Conservation (phyloP, 2,888 invertebrate species). For the Watsonalla binaria region DNA sequence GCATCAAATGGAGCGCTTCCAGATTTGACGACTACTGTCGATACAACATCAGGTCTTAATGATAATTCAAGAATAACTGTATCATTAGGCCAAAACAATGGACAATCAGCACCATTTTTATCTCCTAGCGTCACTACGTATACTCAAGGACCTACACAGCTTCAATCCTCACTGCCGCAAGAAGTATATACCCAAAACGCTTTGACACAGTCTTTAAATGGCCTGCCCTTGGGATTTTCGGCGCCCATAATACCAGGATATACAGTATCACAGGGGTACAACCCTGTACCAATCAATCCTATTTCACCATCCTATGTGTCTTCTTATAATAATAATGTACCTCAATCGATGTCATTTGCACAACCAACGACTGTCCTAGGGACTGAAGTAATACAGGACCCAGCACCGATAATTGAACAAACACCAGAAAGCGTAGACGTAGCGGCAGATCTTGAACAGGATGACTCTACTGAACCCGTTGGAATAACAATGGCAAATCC, state of each 20-base stretch:
- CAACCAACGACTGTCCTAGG: neutral
- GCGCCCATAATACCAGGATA: neutral
- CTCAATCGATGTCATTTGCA: neutral
- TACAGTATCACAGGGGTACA: neutral
- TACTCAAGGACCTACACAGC: neutral
- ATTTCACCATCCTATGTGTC: neutral
- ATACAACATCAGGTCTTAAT: slow-evolving; percentile 3
- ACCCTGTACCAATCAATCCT: too few relatives aligned
- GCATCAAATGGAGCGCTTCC: slow-evolving; percentile 25
- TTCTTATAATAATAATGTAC: neutral
- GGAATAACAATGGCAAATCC: neutral
- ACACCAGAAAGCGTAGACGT: too few relatives aligned
- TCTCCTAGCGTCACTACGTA: neutral
- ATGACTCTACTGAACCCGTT: too few relatives aligned
- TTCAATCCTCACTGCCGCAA: neutral
- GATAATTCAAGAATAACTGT: neutral
- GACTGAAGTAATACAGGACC: too few relatives aligned
- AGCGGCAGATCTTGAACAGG: too few relatives aligned
- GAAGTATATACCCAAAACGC: neutral
- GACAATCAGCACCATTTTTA: neutral
- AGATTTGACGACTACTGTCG: slow-evolving; percentile 15
- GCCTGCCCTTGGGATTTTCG: neutral
- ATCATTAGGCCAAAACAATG: neutral
- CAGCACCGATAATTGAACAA: too few relatives aligned
- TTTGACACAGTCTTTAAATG: neutral